phyloP scores from a whole-genome alignment of 2,888 invertebrate species.

The Ormyrus rosae region DNA sequence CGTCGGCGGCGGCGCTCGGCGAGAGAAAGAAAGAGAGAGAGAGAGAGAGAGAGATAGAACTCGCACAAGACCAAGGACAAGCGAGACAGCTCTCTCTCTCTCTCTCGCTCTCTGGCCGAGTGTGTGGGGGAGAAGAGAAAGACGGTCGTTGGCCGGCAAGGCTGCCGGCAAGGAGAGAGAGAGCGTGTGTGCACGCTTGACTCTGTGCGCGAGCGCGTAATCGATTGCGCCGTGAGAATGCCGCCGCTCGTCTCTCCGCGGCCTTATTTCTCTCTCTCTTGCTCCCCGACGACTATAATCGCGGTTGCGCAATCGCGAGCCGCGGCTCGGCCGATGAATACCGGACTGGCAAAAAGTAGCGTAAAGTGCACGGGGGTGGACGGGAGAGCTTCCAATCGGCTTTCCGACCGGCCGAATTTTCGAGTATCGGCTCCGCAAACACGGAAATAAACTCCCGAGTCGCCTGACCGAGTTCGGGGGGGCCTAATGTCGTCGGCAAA shows the following conservation, averaged over 20 bases:
- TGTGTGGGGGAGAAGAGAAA: background rate
- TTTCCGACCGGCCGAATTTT: slow-evolving; percentile 27
- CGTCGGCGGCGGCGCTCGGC: background rate
- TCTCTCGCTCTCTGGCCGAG: too few relatives aligned
- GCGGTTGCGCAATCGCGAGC: too few relatives aligned
- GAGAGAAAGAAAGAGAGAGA: slow-evolving; percentile 14
- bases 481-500: slow-evolving; percentile 23
- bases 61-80: too few relatives aligned
- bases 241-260: background rate
- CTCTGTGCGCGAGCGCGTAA: slow-evolving; percentile 17
- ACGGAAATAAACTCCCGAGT: slow-evolving; percentile 30
- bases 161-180: slow-evolving; percentile 41
- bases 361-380: slow-evolving; percentile 15
- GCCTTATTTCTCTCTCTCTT: too few relatives aligned
- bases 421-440: slow-evolving; percentile 27
- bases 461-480: slow-evolving; percentile 23
- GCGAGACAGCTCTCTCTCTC: too few relatives aligned
- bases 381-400: slow-evolving; percentile 35
- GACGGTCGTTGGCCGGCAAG: slow-evolving; percentile 52
- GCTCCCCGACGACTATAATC: too few relatives aligned
- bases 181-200: slow-evolving; percentile 12
- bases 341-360: too few relatives aligned
- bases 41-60: slow-evolving; percentile 15
- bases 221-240: slow-evolving; percentile 37
- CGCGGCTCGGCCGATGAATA: too few relatives aligned